Percentiles rank a stretch among this genome's conserved stretches.
Conservation (phyloP, 2,113 vertebrate species). For the Porphyrio hochstetteri region DNA sequence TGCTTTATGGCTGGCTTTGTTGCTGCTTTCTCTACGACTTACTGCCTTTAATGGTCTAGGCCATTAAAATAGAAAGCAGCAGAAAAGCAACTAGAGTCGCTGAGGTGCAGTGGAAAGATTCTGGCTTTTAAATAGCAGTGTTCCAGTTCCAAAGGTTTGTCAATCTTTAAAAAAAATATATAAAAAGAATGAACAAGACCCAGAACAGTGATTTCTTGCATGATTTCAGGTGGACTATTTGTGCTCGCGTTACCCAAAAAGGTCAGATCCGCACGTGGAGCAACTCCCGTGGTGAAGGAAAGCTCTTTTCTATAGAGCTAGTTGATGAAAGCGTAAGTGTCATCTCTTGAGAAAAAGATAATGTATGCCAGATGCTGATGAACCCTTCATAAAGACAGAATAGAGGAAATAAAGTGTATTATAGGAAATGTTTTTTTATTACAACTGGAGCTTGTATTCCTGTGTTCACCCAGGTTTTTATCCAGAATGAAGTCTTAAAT, state of each 20-base stretch:
- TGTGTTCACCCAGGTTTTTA: conserved; percentile 36
- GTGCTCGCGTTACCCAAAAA: conserved; percentile 94
- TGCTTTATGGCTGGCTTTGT: conserved; percentile 65
- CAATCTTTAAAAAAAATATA: neutral
- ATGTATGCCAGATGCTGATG: conserved; percentile 4
- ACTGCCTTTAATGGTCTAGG: conserved; percentile 55
- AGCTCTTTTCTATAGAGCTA: conserved; percentile 94
- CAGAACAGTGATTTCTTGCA: neutral
- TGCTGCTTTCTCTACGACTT: conserved; percentile 49
- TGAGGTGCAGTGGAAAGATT: neutral
- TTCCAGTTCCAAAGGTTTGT: neutral
- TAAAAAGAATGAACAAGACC: neutral
- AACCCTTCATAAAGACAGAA: conserved; percentile 24
- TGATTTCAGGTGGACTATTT: conserved; percentile 90
- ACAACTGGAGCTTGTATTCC: neutral
- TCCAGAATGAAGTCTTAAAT: conserved; percentile 25
- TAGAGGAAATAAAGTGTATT: conserved; percentile 41
- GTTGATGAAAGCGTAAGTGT: conserved; percentile 95
- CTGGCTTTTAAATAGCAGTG: neutral
- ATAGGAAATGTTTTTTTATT: conserved; percentile 37
- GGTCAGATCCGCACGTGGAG: conserved; percentile 93
- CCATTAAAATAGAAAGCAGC: conserved; percentile 48
- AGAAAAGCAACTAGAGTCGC: neutral
- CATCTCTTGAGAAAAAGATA: neutral
- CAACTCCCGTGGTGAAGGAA: conserved; percentile 95